Percentiles rank a stretch among this genome's conserved stretches.
phyloP scores from a whole-genome alignment of 2,888 invertebrate species.

The Boloria selene region DNA sequence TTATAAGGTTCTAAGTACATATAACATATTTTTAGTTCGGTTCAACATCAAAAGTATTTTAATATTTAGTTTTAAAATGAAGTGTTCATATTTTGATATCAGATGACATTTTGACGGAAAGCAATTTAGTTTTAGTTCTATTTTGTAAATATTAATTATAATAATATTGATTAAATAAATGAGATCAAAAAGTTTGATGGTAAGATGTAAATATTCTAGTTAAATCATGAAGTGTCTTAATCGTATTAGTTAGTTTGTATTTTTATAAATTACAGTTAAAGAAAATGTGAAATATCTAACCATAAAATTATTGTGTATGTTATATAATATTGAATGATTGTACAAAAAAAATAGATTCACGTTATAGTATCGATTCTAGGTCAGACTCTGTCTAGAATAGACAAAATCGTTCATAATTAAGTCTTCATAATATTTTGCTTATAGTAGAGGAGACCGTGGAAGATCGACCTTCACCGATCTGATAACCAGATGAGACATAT shows the following conservation, averaged over 20 bases:
- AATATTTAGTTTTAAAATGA: constrained; percentile 34
- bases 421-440: too few species aligned
- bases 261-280: constrained; percentile 57
- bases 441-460: too few species aligned
- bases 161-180: background rate
- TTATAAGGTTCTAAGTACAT: background rate
- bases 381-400: too few species aligned
- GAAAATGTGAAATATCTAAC: background rate
- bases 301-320: too few species aligned
- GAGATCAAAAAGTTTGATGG: background rate
- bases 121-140: constrained; percentile 26
- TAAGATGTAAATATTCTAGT: constrained; percentile 47
- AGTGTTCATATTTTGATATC: constrained; percentile 63
- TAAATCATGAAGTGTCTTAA: constrained; percentile 63
- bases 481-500: too few species aligned
- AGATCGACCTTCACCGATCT: too few species aligned
- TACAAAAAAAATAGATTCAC: too few species aligned
- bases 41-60: background rate
- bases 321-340: too few species aligned
- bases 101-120: constrained; percentile 44
- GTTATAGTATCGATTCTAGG: too few species aligned
- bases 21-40: too few species aligned
- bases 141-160: constrained; percentile 6
- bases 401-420: too few species aligned
- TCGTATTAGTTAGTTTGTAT: constrained; percentile 60